These are phyloP conservation scores for Pteronotus mesoamericanus DNA, from an alignment of 2,797 vertebrate genomes.

Conservation along the genomic window DNA sequence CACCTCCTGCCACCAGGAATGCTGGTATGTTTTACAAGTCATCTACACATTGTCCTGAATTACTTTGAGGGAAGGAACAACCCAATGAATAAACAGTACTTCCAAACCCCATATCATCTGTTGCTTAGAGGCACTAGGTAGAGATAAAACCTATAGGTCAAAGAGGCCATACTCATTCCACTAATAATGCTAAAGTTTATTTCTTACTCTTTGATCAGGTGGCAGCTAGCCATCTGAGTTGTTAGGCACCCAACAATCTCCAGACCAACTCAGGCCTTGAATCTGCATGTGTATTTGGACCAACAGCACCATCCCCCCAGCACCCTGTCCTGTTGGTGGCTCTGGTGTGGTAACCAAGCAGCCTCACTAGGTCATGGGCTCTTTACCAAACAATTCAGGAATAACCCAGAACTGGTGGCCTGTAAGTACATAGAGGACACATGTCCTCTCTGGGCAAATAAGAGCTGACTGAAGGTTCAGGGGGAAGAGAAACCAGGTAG, in stretches of 20 bases:
- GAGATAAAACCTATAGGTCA: not conserved
- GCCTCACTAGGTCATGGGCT: not conserved
- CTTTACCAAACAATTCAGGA: not conserved
- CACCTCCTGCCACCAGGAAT: not conserved
- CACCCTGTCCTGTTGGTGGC: not conserved
- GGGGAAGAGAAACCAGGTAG: not conserved
- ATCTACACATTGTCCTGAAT: not conserved
- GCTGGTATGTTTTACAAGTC: not conserved
- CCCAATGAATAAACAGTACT: not conserved
- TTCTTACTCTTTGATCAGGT: not conserved
- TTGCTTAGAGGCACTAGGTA: not conserved
- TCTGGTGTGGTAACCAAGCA: not conserved
- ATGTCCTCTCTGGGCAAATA: not conserved
- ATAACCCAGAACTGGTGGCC: not conserved
- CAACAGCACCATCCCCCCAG: rapidly evolving
- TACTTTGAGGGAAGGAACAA: not conserved
- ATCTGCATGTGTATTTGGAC: not conserved
- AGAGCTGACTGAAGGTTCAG: not conserved
- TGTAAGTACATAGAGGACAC: too few relatives aligned
- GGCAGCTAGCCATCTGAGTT: too few relatives aligned
- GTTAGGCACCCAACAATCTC: not conserved
- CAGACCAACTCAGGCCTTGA: not conserved
- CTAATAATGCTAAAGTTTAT: not conserved
- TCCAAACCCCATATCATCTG: not conserved
- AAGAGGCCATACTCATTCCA: rapidly evolving